Percentiles rank a stretch among this genome's conserved stretches.
phyloP scores from a whole-genome alignment of 2,888 invertebrate genomes.

The Oeneis ivallda region DNA sequence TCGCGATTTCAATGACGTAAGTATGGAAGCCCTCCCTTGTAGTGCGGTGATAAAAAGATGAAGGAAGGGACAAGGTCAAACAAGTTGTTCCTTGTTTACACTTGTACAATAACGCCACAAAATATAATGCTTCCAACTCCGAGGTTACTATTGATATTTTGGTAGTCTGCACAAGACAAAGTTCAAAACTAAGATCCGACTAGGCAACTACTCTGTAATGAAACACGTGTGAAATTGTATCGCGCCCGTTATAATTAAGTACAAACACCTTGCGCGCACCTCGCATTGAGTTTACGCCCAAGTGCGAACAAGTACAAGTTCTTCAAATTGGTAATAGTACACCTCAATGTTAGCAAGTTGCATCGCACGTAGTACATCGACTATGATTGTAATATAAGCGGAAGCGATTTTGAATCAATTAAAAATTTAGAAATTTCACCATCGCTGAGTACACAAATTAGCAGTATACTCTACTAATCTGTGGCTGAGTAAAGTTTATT shows the following conservation, averaged over 20 bases:
- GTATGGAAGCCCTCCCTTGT: too few relatives aligned
- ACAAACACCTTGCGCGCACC: conserved; percentile 34
- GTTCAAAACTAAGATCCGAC: too few relatives aligned
- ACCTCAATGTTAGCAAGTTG: conserved; percentile 39
- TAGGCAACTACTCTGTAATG: conserved; percentile 4
- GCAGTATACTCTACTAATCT: too few relatives aligned
- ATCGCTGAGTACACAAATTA: too few relatives aligned
- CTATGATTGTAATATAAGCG: not conserved
- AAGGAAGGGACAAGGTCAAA: too few relatives aligned
- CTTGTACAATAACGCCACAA: not conserved
- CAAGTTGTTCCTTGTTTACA: too few relatives aligned
- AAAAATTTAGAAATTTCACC: too few relatives aligned
- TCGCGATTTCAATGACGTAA: too few relatives aligned
- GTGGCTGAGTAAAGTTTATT: too few relatives aligned
- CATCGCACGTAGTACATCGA: conserved; percentile 32
- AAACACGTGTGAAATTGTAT: conserved; percentile 28
- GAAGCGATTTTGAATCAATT: conserved; percentile 16
- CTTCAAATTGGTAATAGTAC: conserved; percentile 45
- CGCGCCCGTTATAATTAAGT: conserved; percentile 35
- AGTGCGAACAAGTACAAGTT: conserved; percentile 36
- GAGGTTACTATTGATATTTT: too few relatives aligned
- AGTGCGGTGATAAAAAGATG: too few relatives aligned
- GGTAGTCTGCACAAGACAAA: too few relatives aligned
- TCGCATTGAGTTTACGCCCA: conserved; percentile 41
- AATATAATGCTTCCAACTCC: not conserved